Evolutionary conservation across 2,797 vertebrate genomes (phyloP).

Genomic region (Coreius guichenoti): DNA sequence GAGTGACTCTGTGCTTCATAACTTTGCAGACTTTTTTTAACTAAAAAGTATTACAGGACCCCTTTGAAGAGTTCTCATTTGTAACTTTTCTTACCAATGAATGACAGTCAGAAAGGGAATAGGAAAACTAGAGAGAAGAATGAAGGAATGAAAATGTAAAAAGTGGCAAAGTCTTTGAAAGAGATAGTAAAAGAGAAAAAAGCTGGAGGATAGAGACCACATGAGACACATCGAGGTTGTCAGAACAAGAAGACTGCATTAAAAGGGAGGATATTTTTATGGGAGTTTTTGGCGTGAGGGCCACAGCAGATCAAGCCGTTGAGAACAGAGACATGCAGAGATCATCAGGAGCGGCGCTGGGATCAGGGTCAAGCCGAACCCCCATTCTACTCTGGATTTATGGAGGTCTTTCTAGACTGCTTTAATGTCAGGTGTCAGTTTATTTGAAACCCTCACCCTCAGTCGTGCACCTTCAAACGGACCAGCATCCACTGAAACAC

Average conservation of each 20-base stretch:
- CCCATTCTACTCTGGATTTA: conserved; percentile 55
- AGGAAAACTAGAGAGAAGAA: background rate
- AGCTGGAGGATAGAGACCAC: background rate
- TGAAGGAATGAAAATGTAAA: background rate
- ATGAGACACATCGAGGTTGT: background rate
- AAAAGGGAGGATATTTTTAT: background rate
- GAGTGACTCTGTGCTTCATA: background rate
- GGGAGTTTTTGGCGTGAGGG: background rate
- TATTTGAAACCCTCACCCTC: conserved; percentile 68
- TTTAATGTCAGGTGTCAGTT: conserved; percentile 77
- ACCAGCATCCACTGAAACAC: conserved; percentile 48
- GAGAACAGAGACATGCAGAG: conserved; percentile 35
- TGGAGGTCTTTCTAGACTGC: conserved; percentile 55
- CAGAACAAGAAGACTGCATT: conserved; percentile 6
- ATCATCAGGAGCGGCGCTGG: conserved; percentile 52
- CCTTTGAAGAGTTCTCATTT: background rate
- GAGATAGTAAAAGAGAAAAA: background rate
- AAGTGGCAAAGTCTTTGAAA: background rate
- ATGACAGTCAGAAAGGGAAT: background rate
- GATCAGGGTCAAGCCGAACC: conserved; percentile 30
- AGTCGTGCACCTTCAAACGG: conserved; percentile 53
- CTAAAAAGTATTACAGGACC: background rate
- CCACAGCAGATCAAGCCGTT: background rate
- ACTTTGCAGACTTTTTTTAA: no score
- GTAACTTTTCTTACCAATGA: background rate